Conservation (phyloP, 2,797 vertebrate genomes). For the Erpetoichthys calabaricus region DNA sequence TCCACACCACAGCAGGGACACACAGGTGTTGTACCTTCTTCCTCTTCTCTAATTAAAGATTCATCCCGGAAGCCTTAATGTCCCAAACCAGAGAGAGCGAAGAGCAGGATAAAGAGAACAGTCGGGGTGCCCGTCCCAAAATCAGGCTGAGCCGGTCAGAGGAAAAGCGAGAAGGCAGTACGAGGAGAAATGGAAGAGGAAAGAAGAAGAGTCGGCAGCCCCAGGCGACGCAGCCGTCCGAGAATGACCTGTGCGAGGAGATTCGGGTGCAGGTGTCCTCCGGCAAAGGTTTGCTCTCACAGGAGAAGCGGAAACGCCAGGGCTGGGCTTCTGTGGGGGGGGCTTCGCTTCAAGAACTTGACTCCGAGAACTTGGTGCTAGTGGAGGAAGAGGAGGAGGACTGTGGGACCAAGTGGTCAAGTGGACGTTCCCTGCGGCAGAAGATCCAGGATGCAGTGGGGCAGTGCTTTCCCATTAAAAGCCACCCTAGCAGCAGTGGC, state of each 20-base stretch:
- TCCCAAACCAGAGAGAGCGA: conserved; percentile 46
- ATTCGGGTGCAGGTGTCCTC: conserved; percentile 33
- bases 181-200: conserved; percentile 37
- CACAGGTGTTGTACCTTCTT: no score
- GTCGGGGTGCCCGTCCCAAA: conserved; percentile 60
- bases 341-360: conserved; percentile 29
- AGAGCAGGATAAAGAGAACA: conserved; percentile 46
- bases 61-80: no score
- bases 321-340: conserved; percentile 26
- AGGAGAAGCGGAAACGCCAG: conserved; percentile 37
- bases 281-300: conserved; percentile 32
- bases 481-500: no score
- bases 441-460: conserved; percentile 70
- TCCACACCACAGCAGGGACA: no score
- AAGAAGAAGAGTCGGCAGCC: conserved; percentile 45
- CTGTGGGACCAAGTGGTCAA: conserved; percentile 2
- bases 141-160: conserved; percentile 59
- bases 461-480: conserved; percentile 68
- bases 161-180: conserved; percentile 44
- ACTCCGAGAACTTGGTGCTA: conserved; percentile 16
- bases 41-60: no score
- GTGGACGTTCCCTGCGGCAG: conserved; percentile 53
- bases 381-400: conserved; percentile 14
- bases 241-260: conserved; percentile 57
- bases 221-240: conserved; percentile 47